Conservation (phyloP, 2,797 vertebrate genomes). For the Alectoris magna region DNA sequence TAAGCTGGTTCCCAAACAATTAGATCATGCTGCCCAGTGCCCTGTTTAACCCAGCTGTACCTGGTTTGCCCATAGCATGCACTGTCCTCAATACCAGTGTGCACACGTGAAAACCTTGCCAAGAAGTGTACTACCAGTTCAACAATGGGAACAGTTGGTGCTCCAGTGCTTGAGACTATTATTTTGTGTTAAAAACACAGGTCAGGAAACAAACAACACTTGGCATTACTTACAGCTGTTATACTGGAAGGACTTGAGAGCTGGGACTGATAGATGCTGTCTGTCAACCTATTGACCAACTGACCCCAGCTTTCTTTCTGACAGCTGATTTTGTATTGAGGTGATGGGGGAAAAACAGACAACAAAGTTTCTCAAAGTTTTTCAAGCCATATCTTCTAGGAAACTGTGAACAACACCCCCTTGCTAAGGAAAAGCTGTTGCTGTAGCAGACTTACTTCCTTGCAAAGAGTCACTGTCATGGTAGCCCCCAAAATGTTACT, state of each 20-base stretch:
- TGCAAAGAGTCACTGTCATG: rapidly evolving
- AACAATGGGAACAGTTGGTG: background rate
- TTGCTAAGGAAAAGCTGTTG: background rate
- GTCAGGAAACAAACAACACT: background rate
- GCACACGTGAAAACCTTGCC: background rate
- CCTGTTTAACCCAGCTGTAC: no score
- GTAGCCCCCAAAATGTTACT: background rate
- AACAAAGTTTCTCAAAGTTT: background rate
- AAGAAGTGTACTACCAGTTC: background rate
- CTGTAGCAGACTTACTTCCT: background rate
- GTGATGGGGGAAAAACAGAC: background rate
- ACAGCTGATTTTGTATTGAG: background rate
- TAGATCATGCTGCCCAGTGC: no score
- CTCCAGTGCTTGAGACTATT: background rate
- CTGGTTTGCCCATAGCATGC: background rate
- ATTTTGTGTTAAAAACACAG: background rate
- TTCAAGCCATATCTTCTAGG: background rate
- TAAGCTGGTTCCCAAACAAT: no score
- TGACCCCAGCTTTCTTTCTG: background rate
- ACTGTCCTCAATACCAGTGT: background rate
- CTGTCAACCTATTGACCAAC: rapidly evolving
- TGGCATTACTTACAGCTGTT: background rate
- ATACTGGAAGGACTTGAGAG: background rate
- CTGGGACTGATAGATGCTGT: background rate
- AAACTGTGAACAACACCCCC: background rate